A percentile compares a stretch with the other conserved stretches of the same genome.
phyloP scores from a whole-genome alignment of 2,888 invertebrate species.

The Himalopsyche japonica region DNA sequence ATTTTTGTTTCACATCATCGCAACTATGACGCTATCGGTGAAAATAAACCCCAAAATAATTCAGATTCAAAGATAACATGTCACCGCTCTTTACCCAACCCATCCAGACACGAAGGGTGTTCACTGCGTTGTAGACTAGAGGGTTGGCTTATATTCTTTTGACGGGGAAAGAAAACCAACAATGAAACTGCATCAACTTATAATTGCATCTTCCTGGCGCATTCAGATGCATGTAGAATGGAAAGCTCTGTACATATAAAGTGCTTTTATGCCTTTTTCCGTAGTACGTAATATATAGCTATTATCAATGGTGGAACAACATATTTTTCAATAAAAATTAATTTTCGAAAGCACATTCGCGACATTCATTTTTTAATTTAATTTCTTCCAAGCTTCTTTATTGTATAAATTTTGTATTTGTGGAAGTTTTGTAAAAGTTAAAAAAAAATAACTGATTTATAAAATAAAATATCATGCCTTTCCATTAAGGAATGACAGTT shows the following conservation, averaged over 20 bases:
- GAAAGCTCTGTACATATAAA: background rate
- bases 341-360: background rate
- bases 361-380: too few species aligned
- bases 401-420: too few species aligned
- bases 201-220: constrained; percentile 16
- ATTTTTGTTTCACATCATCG: background rate
- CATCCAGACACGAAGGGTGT: background rate
- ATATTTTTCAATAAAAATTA: background rate
- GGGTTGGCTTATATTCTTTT: background rate
- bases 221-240: background rate
- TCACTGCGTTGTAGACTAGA: background rate
- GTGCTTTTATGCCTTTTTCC: background rate
- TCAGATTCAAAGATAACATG: background rate
- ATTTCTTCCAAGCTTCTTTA: too few species aligned
- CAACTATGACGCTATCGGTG: background rate
- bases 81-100: background rate
- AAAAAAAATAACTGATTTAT: too few species aligned
- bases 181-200: constrained; percentile 29
- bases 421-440: too few species aligned
- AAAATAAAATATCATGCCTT: too few species aligned
- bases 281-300: background rate
- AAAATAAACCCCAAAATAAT: background rate
- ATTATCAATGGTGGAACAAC: background rate
- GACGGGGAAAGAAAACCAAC: constrained; percentile 20
- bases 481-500: too few species aligned